Evolutionary conservation across 35 echinoderm and acorn worm genomes (phyloP), one percentile per base, ranked within the genome.

Genomic region (Eucidaris tribuloides): DNA sequence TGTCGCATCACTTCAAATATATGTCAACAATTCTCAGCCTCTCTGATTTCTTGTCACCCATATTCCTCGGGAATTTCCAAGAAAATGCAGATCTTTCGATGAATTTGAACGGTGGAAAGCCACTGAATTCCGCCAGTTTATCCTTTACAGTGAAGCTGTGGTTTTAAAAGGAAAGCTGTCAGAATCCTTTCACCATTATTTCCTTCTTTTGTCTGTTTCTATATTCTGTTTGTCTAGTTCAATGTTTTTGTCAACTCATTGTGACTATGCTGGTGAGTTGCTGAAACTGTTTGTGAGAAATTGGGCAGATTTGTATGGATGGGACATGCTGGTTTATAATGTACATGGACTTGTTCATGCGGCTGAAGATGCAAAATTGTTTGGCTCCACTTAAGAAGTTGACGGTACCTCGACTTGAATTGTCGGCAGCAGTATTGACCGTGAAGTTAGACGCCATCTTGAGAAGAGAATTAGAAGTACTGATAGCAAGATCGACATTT

Each of bases 191-290:
- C 84, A 93, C 78, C 62, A 89, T 1, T 89, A 93, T 43, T 93
- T 84, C 48, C 58, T 93, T 64, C 79, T 93, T 3, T n/a, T 93
- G 6, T 88, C 85, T 52, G 68, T 88, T 55, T 45, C 86, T 83
- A 87, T 88, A 24, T 36, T 44, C 46, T 83, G 88, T 79, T 57
- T 93, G 23, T 61, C 82, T 15, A 93, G 81, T 77, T 58, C 91
- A 60, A 20, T 7, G 25, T 40, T 91, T 1, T 79, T 70, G 62
- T 70, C 27, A 19, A 17, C 42, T 5, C 78, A 85, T 76, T 62
- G 64, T 50, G 66, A 90, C 56, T 83, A 90, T 84, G 80, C 76
- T 42, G 29, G 76, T 19, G 24, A 90, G 20, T 66, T 90, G 14
- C 80, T 90, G 0, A 49, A 31, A 1, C 19, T 62, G 1, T 90